phyloP scores from a whole-genome alignment of 2,888 invertebrate genomes.

The Sinelater perroti region DNA sequence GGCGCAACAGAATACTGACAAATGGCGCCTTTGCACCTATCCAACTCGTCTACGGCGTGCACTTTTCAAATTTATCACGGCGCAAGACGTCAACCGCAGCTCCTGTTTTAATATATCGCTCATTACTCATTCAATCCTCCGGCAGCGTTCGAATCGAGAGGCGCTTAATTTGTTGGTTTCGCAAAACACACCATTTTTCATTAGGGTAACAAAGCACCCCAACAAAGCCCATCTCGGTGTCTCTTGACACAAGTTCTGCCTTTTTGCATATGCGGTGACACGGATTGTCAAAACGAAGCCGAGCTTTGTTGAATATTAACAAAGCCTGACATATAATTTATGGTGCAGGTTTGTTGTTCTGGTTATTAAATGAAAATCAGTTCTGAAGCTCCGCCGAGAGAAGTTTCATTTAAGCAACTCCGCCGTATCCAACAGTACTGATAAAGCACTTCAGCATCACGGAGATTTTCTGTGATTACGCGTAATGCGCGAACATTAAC shows the following conservation, averaged over 20 bases:
- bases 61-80: conserved; percentile 25
- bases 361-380: background rate
- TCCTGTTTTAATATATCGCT: conserved; percentile 25
- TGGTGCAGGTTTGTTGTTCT: background rate
- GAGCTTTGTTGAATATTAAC: conserved; percentile 1
- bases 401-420: background rate
- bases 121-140: conserved; percentile 24
- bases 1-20: conserved; percentile 22
- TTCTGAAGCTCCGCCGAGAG: background rate
- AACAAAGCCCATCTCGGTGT: conserved; percentile 7
- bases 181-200: conserved; percentile 13
- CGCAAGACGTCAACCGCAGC: conserved; percentile 20
- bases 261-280: no score
- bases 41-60: conserved; percentile 12
- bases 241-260: background rate
- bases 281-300: conserved; percentile 6
- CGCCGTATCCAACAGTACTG: background rate
- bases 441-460: background rate
- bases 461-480: conserved; percentile 4
- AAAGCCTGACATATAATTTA: conserved; percentile 1
- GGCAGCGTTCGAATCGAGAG: conserved; percentile 15
- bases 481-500: conserved; percentile 4
- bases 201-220: conserved; percentile 6
- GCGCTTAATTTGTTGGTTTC: conserved; percentile 10
- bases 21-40: conserved; percentile 24